Evolutionary conservation across 1,140 invertebrate species (phyloP).

Genomic region (Rhopalosiphum padi): DNA sequence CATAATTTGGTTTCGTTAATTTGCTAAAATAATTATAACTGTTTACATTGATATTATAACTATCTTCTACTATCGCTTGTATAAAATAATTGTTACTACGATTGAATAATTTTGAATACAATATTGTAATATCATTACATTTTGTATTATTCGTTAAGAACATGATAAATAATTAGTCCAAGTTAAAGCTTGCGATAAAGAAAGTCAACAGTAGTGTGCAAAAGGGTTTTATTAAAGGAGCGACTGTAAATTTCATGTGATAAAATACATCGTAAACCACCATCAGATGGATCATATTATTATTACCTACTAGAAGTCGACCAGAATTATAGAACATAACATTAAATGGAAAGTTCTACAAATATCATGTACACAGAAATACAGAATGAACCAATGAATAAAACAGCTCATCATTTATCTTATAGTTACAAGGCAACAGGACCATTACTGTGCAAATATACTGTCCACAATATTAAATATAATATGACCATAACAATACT

Average conservation of each 20-base stretch:
- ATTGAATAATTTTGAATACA: background rate
- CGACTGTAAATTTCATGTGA: background rate
- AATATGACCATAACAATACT: background rate
- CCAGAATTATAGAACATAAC: slow-evolving; percentile 41
- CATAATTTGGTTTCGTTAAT: background rate
- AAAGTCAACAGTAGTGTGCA: background rate
- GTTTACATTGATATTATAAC: too few relatives aligned
- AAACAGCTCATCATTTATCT: background rate
- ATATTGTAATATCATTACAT: background rate
- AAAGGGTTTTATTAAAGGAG: slow-evolving; percentile 19
- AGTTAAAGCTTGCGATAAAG: background rate
- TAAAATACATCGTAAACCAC: slow-evolving; percentile 35
- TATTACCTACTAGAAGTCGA: background rate
- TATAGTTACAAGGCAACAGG: background rate
- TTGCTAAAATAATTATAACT: background rate
- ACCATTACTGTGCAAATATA: background rate
- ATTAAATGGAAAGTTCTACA: background rate
- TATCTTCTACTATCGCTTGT: background rate
- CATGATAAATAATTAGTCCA: background rate
- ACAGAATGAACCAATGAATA: slow-evolving; percentile 2
- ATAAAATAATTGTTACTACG: background rate
- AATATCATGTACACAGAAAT: background rate
- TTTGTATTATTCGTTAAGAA: background rate
- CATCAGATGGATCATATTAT: background rate
- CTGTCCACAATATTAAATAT: background rate